phyloP scores from a whole-genome alignment of 2,113 vertebrate species.

The Stegostoma tigrinum region DNA sequence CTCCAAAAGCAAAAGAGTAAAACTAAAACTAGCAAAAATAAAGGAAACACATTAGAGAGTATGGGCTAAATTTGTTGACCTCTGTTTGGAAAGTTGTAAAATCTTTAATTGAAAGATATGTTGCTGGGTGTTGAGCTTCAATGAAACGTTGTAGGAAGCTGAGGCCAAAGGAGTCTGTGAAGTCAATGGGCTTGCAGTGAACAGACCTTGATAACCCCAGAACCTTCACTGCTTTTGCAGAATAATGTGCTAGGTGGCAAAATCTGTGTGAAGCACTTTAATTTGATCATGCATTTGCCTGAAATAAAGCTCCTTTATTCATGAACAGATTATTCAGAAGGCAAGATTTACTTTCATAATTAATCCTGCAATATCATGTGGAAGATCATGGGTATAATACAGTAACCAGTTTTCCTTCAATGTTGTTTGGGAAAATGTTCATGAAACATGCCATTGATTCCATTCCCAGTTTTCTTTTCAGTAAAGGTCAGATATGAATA shows the following conservation, averaged over 20 bases:
- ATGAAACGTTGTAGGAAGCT: background rate
- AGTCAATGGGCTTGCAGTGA: background rate
- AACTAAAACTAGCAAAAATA: background rate
- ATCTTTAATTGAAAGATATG: background rate
- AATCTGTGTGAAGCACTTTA: background rate
- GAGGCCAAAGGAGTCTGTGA: background rate
- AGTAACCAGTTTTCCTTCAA: background rate
- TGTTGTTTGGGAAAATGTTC: constrained; percentile 28
- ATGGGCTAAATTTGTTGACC: background rate
- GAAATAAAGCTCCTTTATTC: background rate
- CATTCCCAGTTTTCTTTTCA: constrained; percentile 19
- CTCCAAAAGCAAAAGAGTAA: background rate
- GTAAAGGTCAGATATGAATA: constrained; percentile 35
- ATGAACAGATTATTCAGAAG: background rate
- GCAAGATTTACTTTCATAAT: background rate
- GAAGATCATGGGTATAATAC: no score
- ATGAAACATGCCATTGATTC: constrained; percentile 12
- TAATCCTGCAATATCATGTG: background rate
- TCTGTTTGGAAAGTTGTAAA: background rate
- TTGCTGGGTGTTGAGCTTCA: background rate
- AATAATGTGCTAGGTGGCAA: background rate
- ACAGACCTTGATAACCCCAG: background rate
- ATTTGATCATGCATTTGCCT: background rate
- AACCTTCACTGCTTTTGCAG: background rate
- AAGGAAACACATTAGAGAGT: background rate